Evolutionary conservation across 2,888 invertebrate genomes (phyloP), one percentile per base, ranked within the genome.

Genomic region (Heliconius ethilla): DNA sequence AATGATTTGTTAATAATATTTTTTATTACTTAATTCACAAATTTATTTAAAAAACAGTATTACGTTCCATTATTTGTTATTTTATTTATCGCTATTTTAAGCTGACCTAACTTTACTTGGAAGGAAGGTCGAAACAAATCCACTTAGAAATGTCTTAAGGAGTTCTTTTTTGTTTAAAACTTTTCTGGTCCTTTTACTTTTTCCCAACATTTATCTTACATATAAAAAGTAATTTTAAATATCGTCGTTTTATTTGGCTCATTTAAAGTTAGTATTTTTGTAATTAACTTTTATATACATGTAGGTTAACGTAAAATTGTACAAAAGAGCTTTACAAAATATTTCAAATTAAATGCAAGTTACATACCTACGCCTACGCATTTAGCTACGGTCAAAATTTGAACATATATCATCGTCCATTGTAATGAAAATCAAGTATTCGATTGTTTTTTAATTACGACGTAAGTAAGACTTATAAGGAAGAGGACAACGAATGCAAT

Each of bases 81-180:
- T 51, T 51, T 18, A 51, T 18, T 51, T 51, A 51, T 51, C 15
- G 51, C 15, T 51, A 51, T 51, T 51, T 45, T 69, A 69, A 40
- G 69, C 15, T 25, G 37, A 40, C 69, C 69, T 40, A 69, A 69
- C 69, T 45, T 25, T 69, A 15, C 40, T 69, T 67, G 9, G 27
- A 40, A 69, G 40, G 25, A 69, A 69, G 25, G 40, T 69, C 69
- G 69, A 69, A 69, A 69, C 25, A 69, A 69, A 69, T 69, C 69
- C 40, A 69, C 69, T 69, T 45, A 69, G 69, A 69, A 69, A 45
- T 69, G 69, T 69, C 40, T 25, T 25, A 25, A 25, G 25, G 25
- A 69, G 69, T 69, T 37, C n/a, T 66, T n/a, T 45, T 40, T 40
- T 69, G 69, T 40, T 69, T 25, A 13, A 69, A 69, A 69, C 40